phyloP scores from a whole-genome alignment of 2,888 invertebrate genomes.

The Drosophila engyochracea region DNA sequence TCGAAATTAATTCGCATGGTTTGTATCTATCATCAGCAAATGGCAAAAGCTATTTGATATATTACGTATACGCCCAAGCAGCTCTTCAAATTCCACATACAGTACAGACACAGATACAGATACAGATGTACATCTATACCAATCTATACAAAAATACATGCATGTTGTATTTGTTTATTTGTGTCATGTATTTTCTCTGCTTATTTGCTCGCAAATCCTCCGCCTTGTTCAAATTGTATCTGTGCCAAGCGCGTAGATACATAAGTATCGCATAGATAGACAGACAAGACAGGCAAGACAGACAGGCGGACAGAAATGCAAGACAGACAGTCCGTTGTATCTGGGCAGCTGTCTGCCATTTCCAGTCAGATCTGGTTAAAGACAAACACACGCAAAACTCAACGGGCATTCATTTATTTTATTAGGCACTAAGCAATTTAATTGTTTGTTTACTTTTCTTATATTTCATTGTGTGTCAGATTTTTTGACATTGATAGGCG shows the following conservation, averaged over 20 bases:
- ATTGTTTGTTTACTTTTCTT: constrained; percentile 78
- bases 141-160: not conserved
- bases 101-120: not conserved
- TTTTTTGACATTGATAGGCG: constrained; percentile 79
- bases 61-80: constrained; percentile 65
- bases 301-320: not conserved
- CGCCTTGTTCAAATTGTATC: constrained; percentile 48
- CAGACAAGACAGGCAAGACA: not conserved
- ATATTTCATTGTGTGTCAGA: constrained; percentile 76
- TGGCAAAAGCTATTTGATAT: constrained; percentile 40
- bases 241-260: constrained; percentile 47
- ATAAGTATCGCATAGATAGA: constrained; percentile 18
- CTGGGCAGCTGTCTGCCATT: constrained; percentile 52
- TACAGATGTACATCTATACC: not conserved
- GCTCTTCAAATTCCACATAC: constrained; percentile 10
- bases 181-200: constrained; percentile 14
- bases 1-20: constrained; percentile 45
- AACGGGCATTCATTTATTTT: constrained; percentile 74
- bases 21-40: constrained; percentile 40
- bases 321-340: constrained; percentile 15
- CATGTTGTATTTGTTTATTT: constrained; percentile 3
- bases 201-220: constrained; percentile 47
- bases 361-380: constrained; percentile 63
- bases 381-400: constrained; percentile 47
- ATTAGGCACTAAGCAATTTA: constrained; percentile 78